Conservation (phyloP, 1,140 invertebrate genomes). For the Dreissena rostriformis region DNA sequence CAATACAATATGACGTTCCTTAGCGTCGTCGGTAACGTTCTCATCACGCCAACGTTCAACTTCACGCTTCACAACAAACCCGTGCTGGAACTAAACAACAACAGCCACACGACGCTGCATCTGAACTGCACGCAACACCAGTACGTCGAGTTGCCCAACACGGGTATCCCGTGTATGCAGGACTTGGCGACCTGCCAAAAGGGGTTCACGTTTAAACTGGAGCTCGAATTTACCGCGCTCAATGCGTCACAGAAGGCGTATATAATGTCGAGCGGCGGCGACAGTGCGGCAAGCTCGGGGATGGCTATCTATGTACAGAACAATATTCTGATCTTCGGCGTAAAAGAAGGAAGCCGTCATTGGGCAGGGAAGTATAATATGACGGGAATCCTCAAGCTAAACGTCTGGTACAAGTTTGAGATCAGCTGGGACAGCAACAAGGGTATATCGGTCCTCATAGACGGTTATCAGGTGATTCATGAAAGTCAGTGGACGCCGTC, state of each 20-base stretch:
- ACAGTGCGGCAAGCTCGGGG: neutral
- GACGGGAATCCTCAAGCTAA: neutral
- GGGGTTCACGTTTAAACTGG: conserved; percentile 51
- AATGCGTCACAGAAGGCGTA: conserved; percentile 31
- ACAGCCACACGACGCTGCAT: conserved; percentile 24
- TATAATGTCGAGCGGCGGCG: conserved; percentile 44
- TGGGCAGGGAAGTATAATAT: conserved; percentile 25
- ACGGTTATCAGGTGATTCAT: conserved; percentile 31
- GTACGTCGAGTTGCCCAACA: conserved; percentile 44
- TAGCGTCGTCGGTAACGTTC: conserved; percentile 13
- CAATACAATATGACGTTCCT: conserved; percentile 49
- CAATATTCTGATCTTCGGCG: conserved; percentile 28
- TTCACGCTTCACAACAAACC: conserved; percentile 43
- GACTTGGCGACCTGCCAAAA: conserved; percentile 25
- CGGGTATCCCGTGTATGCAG: conserved; percentile 43
- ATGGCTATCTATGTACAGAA: conserved; percentile 44
- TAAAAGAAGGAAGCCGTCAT: conserved; percentile 16
- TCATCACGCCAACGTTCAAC: conserved; percentile 51
- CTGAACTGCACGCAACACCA: conserved; percentile 42
- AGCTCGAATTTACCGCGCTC: conserved; percentile 27
- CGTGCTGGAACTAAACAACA: conserved; percentile 31
- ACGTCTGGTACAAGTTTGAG: conserved; percentile 47
- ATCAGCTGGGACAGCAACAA: conserved; percentile 16
- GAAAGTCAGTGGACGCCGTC: neutral
- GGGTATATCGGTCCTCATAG: conserved; percentile 30